phyloP scores from a whole-genome alignment of 30 jellyfish, hydroid and myxozoan genomes.

The Hydra vulgaris region DNA sequence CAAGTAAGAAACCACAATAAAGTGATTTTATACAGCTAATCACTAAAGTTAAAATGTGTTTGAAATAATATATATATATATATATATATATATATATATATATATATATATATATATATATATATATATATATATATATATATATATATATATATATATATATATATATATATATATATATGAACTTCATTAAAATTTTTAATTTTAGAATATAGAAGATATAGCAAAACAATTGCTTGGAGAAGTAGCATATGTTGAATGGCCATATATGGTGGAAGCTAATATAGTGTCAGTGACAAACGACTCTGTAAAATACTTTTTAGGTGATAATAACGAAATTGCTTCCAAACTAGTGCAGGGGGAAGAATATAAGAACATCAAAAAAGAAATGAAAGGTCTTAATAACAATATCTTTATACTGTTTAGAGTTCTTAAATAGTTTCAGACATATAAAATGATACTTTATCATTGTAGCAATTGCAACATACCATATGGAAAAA shows the following conservation, averaged over 20 bases:
- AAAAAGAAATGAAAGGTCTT: constrained; percentile 30
- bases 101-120: too few species aligned
- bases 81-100: too few species aligned
- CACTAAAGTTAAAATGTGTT: background rate
- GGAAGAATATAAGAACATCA: background rate
- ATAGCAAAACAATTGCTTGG: constrained; percentile 46
- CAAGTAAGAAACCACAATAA: too few species aligned
- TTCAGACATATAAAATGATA: background rate
- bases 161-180: background rate
- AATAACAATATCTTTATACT: too few species aligned
- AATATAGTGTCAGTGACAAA: constrained; percentile 31
- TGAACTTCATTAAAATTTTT: too few species aligned
- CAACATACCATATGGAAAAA: constrained; percentile 35
- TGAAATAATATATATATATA: too few species aligned
- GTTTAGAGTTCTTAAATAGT: background rate
- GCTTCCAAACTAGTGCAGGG: constrained; percentile 24
- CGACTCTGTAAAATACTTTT: constrained; percentile 12
- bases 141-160: background rate
- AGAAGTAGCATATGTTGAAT: constrained; percentile 55
- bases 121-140: too few species aligned
- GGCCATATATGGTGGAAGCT: constrained; percentile 95
- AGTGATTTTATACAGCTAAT: background rate
- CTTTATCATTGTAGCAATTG: background rate
- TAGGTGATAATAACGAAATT: constrained; percentile 24
- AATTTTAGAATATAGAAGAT: constrained; percentile 18